These are phyloP conservation scores for Rissa tridactyla DNA, from an alignment of 2,113 vertebrate genomes.

Conservation along the genomic window DNA sequence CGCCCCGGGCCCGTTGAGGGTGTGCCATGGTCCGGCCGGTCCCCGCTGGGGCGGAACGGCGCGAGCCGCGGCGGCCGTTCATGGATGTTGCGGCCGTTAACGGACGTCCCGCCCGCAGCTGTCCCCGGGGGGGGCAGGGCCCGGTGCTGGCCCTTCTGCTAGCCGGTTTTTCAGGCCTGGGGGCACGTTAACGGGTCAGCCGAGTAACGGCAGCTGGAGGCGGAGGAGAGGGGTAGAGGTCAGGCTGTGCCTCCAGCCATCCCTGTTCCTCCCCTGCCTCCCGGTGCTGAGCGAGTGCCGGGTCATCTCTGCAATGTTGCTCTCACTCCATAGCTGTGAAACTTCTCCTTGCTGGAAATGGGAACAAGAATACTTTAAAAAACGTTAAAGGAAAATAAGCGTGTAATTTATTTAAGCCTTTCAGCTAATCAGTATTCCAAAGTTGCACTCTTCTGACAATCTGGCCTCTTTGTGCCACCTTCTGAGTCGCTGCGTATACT, in stretches of 20 bases:
- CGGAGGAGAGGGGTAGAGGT: neutral
- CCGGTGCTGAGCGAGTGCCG: rapidly evolving
- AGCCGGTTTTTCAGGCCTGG: neutral
- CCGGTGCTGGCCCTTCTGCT: neutral
- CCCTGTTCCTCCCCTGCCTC: neutral
- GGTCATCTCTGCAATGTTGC: neutral
- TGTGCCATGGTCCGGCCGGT: neutral
- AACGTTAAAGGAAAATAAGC: neutral
- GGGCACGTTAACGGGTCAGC: neutral
- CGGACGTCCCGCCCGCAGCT: neutral
- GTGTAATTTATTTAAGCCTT: rapidly evolving
- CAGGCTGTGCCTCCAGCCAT: neutral
- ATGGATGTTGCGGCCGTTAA: neutral
- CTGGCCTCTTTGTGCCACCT: neutral
- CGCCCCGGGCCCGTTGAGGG: neutral
- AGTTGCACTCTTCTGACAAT: neutral
- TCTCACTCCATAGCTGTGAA: neutral
- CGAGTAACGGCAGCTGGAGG: neutral
- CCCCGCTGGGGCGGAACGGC: neutral
- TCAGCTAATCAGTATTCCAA: neutral
- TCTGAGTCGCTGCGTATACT: rapidly evolving
- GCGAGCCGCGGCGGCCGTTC: neutral
- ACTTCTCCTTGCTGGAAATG: neutral
- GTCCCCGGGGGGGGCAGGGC: neutral
- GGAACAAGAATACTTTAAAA: neutral